Evolutionary conservation across 2,113 vertebrate genomes (phyloP), one percentile per base, ranked within the genome.

Genomic region (Brachyhypopomus occidentalis): DNA sequence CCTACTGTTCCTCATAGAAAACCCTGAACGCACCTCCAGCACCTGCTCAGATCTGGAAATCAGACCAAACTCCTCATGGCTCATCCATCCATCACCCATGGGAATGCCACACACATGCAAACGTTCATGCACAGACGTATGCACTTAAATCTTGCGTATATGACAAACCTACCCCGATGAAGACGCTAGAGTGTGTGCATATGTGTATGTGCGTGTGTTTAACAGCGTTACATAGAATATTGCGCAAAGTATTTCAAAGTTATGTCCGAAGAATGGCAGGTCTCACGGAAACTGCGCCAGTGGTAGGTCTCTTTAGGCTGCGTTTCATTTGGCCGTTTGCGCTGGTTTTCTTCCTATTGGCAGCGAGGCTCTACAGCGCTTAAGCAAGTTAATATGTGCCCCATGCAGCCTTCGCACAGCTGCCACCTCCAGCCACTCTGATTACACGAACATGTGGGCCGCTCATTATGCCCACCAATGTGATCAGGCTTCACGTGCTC

Each of bases 401-500:
- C 72, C 79, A 81, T 69, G 41, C 79, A 81, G 55, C 22, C 56
- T 66, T 16, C 79, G 75, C 8, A 60, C 72, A 81, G 52, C 80
- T 76, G 72, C 72, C 80, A 70, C 63, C 63, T 75, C 27, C 59
- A 60, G 62, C 22, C 52, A 12, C 60, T 75, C 60, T 59, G 52
- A 75, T 75, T 81, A 58, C 23, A 38, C 48, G 48, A 69, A 25
- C 34, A 70, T 66, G 52, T 81, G 79, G 30, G 73, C 17, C 34
- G 63, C 79, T 81, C 79, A 81, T 75, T 75, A 69, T 75, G 12
- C 72, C 79, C 63, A 75, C 45, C 79, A 59, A 27, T 38, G 66
- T 75, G 72, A 81, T 69, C 74, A 69, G 79, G n/a, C 79, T 81
- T 66, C 52, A 59, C 72, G 75, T 69, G 67, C 79, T 81, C 63